Evolutionary conservation across 2,888 invertebrate species (phyloP).

Genomic region (Autographa gamma): DNA sequence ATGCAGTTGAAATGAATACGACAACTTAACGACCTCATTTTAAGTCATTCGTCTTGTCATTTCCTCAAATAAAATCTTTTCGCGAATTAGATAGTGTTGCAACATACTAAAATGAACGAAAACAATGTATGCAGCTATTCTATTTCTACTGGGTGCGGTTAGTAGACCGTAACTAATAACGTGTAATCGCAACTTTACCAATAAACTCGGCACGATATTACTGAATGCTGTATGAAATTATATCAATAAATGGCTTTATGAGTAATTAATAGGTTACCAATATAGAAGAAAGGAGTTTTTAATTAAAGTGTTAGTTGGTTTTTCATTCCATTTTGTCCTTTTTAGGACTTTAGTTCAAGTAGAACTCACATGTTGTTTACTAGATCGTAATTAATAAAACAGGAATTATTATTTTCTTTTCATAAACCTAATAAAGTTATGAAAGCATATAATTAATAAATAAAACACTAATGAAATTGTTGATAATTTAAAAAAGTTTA

Average conservation of each 20-base stretch:
- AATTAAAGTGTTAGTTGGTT: background rate
- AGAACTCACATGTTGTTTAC: background rate
- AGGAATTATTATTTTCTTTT: background rate
- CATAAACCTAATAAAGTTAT: background rate
- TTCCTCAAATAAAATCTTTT: background rate
- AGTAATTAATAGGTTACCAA: slow-evolving; percentile 7
- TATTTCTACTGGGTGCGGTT: slow-evolving; percentile 20
- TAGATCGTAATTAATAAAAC: slow-evolving; percentile 4
- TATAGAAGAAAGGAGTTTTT: slow-evolving; percentile 9
- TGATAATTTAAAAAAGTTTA: background rate
- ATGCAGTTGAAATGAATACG: too few species aligned
- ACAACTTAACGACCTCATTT: too few species aligned
- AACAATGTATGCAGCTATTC: slow-evolving; percentile 25
- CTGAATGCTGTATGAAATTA: slow-evolving; percentile 13
- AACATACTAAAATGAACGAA: slow-evolving; percentile 12
- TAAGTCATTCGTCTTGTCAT: background rate
- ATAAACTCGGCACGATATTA: slow-evolving; percentile 13
- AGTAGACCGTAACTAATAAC: slow-evolving; percentile 39
- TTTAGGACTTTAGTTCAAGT: background rate
- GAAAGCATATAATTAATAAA: background rate
- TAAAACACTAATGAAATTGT: background rate
- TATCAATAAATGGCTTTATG: background rate
- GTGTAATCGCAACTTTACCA: slow-evolving; percentile 29
- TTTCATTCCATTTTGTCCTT: background rate
- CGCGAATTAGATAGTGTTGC: slow-evolving; percentile 5